Evolutionary conservation across 2,113 vertebrate species (phyloP).

Genomic region (Cephalophus harveyi): DNA sequence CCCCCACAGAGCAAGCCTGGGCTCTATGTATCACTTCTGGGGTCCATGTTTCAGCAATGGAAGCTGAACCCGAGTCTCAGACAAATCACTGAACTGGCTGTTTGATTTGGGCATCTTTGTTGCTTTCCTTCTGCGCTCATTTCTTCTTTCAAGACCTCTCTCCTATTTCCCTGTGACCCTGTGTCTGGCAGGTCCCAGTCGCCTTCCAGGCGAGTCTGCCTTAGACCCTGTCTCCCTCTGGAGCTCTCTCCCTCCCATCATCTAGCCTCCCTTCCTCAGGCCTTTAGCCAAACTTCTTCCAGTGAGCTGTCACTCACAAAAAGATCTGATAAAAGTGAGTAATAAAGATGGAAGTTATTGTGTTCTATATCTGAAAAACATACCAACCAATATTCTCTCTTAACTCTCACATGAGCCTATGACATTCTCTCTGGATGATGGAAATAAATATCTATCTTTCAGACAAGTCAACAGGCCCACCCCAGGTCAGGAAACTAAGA

Average conservation of each 20-base stretch:
- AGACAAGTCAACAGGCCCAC: neutral
- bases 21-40: neutral
- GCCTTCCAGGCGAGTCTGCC: neutral
- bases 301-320: neutral
- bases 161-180: neutral
- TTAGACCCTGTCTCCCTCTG: neutral
- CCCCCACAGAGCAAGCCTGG: neutral
- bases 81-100: neutral
- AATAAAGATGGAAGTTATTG: neutral
- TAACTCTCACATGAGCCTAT: neutral
- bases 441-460: neutral
- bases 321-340: neutral
- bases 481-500: neutral
- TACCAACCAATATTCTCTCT: neutral
- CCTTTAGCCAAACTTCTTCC: neutral
- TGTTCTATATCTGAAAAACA: neutral
- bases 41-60: fast-evolving
- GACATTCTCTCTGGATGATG: neutral
- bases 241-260: neutral
- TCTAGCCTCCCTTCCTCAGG: neutral
- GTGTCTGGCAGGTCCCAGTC: neutral
- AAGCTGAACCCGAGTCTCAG: neutral
- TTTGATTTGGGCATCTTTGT: neutral
- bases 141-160: neutral
- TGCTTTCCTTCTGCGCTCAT: neutral